A percentile compares a stretch with the other conserved stretches of the same genome.
Evolutionary conservation across 2,113 vertebrate genomes (phyloP).

Genomic region (Caloenas nicobarica): DNA sequence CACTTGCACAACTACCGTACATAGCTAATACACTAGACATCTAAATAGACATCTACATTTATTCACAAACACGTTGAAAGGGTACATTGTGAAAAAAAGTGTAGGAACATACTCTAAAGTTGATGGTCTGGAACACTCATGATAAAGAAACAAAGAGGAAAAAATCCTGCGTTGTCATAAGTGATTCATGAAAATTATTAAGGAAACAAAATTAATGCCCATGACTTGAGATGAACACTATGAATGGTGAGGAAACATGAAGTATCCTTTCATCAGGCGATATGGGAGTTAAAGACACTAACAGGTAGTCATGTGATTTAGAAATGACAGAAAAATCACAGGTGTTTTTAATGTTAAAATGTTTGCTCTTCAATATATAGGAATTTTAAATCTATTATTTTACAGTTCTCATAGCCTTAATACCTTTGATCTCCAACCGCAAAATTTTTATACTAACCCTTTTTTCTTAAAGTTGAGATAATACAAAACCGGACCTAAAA

Average conservation of each 20-base stretch:
- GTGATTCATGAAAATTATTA: neutral
- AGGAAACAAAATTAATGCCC: neutral
- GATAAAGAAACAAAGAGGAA: neutral
- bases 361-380: neutral
- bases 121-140: neutral
- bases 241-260: neutral
- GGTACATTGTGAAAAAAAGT: neutral
- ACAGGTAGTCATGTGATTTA: neutral
- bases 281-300: neutral
- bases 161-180: neutral
- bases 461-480: neutral
- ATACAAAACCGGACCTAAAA: neutral
- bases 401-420: neutral
- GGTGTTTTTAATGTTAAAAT: neutral
- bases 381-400: neutral
- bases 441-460: neutral
- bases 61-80: neutral
- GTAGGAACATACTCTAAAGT: neutral
- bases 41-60: neutral
- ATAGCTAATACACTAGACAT: neutral
- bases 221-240: neutral
- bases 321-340: neutral
- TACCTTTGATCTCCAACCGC: neutral
- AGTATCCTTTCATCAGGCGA: neutral
- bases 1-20: rapidly evolving